These are phyloP conservation scores for Otolemur crassicaudatus DNA, from an alignment of 2,797 vertebrate species.

Conservation along the genomic window DNA sequence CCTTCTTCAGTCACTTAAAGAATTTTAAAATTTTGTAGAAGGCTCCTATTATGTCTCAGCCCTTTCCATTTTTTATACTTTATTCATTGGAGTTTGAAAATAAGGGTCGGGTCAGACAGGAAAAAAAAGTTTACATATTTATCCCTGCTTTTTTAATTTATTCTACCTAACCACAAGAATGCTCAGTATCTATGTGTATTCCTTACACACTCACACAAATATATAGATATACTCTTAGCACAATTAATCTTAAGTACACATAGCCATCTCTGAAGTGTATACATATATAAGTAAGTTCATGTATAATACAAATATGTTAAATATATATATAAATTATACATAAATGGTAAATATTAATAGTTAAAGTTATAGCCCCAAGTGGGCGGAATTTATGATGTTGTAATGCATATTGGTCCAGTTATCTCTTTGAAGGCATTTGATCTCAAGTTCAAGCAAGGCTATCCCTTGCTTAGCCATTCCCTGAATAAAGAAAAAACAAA, in stretches of 20 bases:
- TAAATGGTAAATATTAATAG: neutral
- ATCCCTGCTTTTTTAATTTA: neutral
- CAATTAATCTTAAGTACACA: neutral
- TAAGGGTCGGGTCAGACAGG: neutral
- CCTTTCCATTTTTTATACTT: constrained; percentile 15
- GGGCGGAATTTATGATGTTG: constrained; percentile 35
- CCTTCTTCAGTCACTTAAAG: constrained; percentile 22
- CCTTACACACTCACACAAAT: neutral
- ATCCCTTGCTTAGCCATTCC: neutral
- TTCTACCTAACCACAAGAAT: neutral
- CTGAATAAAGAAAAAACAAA: neutral
- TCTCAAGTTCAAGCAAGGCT: neutral
- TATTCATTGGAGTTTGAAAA: constrained; percentile 34
- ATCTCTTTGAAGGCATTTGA: constrained; percentile 39
- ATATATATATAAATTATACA: neutral
- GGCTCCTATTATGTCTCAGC: neutral
- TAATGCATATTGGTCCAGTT: neutral
- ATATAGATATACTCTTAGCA: neutral
- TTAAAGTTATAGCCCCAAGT: constrained; percentile 42
- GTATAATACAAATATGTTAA: neutral
- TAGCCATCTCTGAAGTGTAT: neutral
- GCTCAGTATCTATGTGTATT: neutral
- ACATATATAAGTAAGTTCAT: neutral
- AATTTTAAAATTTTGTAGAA: constrained; percentile 22
- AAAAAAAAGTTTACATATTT: neutral